phyloP scores from a whole-genome alignment of 2,888 invertebrate genomes.

The Cryptosula pallasiana region DNA sequence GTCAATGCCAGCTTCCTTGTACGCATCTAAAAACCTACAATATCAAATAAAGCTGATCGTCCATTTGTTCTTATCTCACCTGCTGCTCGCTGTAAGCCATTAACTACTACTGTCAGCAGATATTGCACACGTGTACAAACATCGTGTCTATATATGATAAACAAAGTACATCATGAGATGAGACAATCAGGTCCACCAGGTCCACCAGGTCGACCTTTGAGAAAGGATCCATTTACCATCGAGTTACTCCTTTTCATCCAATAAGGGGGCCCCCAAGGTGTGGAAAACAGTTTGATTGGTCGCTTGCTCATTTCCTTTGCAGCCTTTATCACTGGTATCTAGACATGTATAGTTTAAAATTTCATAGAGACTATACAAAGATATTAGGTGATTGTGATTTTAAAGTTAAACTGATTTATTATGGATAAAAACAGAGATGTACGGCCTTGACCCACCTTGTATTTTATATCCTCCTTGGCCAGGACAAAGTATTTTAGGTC shows the following conservation, averaged over 20 bases:
- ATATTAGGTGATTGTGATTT: too few species aligned
- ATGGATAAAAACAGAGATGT: too few species aligned
- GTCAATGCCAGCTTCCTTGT: conserved; percentile 61
- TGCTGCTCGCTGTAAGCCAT: too few species aligned
- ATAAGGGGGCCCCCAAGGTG: conserved; percentile 59
- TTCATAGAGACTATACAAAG: too few species aligned
- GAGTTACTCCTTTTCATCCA: conserved; percentile 60
- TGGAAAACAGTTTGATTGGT: conserved; percentile 54
- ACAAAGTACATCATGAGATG: too few species aligned
- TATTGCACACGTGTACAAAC: too few species aligned
- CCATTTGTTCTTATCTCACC: not conserved
- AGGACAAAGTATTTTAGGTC: conserved; percentile 64
- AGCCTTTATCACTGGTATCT: conserved; percentile 53
- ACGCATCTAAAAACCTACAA: conserved; percentile 70
- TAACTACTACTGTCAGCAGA: too few species aligned
- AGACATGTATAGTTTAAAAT: too few species aligned
- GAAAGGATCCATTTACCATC: conserved; percentile 52
- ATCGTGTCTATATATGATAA: too few species aligned
- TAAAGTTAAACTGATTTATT: too few species aligned
- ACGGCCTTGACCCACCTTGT: too few species aligned
- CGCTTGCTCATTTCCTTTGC: conserved; percentile 41
- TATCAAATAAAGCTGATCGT: conserved; percentile 60
- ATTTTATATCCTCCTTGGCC: conserved; percentile 64
- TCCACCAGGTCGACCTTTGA: conserved; percentile 53
- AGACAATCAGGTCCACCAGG: too few species aligned